Evolutionary conservation across 2,113 vertebrate species (phyloP).

Genomic region (Nesogale talazaci): DNA sequence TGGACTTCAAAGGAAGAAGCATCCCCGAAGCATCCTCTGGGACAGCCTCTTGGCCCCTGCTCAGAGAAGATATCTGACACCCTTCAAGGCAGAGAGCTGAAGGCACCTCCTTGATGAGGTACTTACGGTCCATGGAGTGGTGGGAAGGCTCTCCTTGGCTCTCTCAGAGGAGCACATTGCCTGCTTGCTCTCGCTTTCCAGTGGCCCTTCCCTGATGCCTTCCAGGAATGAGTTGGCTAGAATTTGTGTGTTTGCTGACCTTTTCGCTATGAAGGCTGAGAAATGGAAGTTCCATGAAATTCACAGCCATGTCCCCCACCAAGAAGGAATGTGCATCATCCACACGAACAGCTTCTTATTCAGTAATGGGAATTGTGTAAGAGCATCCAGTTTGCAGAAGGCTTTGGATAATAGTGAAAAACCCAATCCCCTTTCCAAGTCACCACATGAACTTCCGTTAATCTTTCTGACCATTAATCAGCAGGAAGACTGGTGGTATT

Average conservation of each 20-base stretch:
- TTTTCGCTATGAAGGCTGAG: constrained; percentile 89
- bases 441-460: too few relatives aligned
- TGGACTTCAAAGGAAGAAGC: too few relatives aligned
- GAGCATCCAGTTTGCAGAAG: too few relatives aligned
- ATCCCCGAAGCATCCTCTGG: neutral
- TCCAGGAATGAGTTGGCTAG: constrained; percentile 91
- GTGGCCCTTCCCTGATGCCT: constrained; percentile 89
- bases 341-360: fast-evolving
- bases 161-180: constrained; percentile 95
- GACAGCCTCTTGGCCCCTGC: neutral
- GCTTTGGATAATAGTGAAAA: too few relatives aligned
- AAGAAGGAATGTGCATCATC: neutral
- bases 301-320: neutral
- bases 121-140: constrained; percentile 89
- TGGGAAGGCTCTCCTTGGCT: constrained; percentile 92
- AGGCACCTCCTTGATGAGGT: neutral
- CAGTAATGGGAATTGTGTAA: too few relatives aligned
- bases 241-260: constrained; percentile 87
- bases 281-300: neutral
- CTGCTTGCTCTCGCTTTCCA: constrained; percentile 95
- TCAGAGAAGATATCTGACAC: neutral
- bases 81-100: neutral
- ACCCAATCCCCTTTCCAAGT: too few relatives aligned
- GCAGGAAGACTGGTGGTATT: too few relatives aligned
- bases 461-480: too few relatives aligned